Base-by-base conservation (phyloP, 92 coral and sea anemone genomes). In the Parazoanthus atlanticus region DNA sequence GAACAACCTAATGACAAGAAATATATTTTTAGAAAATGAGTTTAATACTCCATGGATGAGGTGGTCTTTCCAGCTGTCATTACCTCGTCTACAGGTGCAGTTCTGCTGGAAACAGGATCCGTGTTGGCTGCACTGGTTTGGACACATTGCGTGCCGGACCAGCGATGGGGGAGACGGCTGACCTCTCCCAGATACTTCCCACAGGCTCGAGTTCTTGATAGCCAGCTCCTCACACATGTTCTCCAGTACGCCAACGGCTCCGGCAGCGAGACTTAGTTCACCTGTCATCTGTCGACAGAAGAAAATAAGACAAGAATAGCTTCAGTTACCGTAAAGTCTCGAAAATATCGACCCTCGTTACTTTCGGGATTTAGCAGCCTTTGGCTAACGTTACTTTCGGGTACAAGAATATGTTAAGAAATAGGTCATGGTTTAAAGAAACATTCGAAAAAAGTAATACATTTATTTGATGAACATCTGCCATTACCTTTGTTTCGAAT, bases 31-130 rank as follows among this genome's bases (percentile, higher is more conserved):
- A 25, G 69, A 61, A 61, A 61, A 61, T 23, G 0, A 56, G 10
- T 56, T 56, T 2, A 56, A 56, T 16, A 2, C 25, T 16, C 25
- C 10, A 17, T 56, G 6, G n/a, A 56, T 56, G 69, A 6, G 9
- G 28, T 61, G 69, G 3, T 16, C 19, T 56, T 61, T 5, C 69
- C 19, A 52, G 58, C 12, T 43, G n/a, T n/a, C n/a, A n/a, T 61
- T 61, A 93, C 99, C 99, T 96, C 92, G 92, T 69, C 93, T 86
- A 76, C 99, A 96, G 66, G 88, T 93, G 78, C 99, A 96, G 26
- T 89, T 89, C 78, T 96, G 98, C 38, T 93, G 82, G 46, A 79
- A 76, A 84, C 99, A 96, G 70, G 84, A 85, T 47, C 99, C 99
- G 36, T 86, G 92, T 8, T 91, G 91, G 36, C 93, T 92, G 73